Base-by-base conservation (phyloP, 37 sponge, comb jelly and placozoan genomes). In the Geodia barretti region DNA sequence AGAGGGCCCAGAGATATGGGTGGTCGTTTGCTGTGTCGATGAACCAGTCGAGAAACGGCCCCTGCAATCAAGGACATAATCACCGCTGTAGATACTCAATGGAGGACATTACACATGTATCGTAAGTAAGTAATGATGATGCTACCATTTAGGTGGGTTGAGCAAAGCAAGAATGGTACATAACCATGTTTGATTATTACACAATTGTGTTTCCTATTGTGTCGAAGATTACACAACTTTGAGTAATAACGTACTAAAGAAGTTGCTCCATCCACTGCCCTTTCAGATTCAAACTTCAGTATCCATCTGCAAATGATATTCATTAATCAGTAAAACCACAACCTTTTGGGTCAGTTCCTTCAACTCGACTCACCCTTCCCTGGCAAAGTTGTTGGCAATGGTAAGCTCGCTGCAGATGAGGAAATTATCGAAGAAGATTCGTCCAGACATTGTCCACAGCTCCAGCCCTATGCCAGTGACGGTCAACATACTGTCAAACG, bases 1-100 rank as follows among this genome's bases (percentile, higher is more conserved):
- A 94, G 70, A 97, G 74, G 0, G 81, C 88, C 99, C 99, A 98
- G 69, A 98, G 69, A 71, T 90, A 94, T 0, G 99, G 99, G 58
- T 81, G 64, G 19, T 93, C 88, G 41, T 93, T 92, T 40, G 99
- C 96, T 3, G 76, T 41, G 14, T 85, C 90, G 17, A 92, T 70
- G 70, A 96, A 86, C 33, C 28, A 86, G 38, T 90, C 88, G 62
- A 97, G 33, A 68, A 75, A 84, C 1, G 72, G 72, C 17, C 90
- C 79, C 93, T 97, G 79, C 14, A 67, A 54, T 20, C 3, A 73
- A 43, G 24, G 32, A 35, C 32, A 41, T 24, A 70, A 26, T 30
- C 43, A 85, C 63, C 35, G 4, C 32, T 19, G 54, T 47, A 17
- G 54, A 47, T 47, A 47, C n/a, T n/a, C n/a, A n/a, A n/a, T n/a